Evolutionary conservation across 2,888 invertebrate species (phyloP), one percentile per base, ranked within the genome.

Genomic region (Hypena proboscidalis): DNA sequence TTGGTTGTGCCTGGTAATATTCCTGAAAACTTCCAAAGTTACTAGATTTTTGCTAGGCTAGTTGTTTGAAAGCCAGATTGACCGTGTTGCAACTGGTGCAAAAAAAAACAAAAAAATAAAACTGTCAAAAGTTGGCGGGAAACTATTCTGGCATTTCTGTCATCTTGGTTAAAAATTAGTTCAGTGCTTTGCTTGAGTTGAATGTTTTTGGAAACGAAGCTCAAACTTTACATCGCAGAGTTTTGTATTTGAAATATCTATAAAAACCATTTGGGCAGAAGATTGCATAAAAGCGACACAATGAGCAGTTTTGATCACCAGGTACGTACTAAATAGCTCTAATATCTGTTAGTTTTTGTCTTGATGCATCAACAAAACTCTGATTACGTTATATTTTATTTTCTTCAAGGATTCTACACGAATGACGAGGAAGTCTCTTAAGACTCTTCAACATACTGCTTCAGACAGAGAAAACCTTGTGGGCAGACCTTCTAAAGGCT

Each of bases 381-480:
- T 4, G 3, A 5, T 5, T 17, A 17, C 5, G 17, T 4, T 21
- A 17, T 10, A 11, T 10, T 39, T 10, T 5, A 8, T 5, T 9
- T 14, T 41, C 14, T 66, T 63, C 9, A 45, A 78, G 77, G 74
- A 72, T 39, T 45, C 63, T 2, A 58, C 67, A 19, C 72, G 63
- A 55, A 60, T 62, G 15, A 70, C 91, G 20, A 88, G 95, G 67
- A 95, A 93, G 82, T 94, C 95, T 13, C 89, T 96, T n/a, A 95
- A 95, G 83, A 93, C 94, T 15, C 80, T 96, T 52, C 96, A 96
- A 79, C 93, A 92, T 47, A 91, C 93, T 29, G 94, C 95, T 20
- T 92, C 90, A 31, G 95, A 95, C 70, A 94, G 94, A 74, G 96
- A 96, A 86, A 96, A 96, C 81, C 88, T 96, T 58, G 94, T 93